Evolutionary conservation across 2,113 vertebrate species (phyloP).

Genomic region (Meleagris gallopavo): DNA sequence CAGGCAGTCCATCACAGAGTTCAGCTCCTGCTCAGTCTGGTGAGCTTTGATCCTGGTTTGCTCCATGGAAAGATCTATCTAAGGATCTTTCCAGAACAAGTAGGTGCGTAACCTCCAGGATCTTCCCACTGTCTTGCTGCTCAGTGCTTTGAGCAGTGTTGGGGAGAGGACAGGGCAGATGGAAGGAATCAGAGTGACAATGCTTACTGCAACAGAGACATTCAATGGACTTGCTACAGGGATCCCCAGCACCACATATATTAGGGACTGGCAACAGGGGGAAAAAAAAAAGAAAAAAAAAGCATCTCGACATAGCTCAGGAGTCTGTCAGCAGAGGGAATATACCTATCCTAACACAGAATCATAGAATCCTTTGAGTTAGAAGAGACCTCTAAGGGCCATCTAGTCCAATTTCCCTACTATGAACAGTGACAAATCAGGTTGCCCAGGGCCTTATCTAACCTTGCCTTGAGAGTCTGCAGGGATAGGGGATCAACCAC

Average conservation of each 20-base stretch:
- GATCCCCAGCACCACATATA: not conserved
- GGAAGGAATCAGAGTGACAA: not conserved
- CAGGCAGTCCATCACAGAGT: not conserved
- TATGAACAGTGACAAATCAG: too few relatives aligned
- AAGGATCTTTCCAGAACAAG: not conserved
- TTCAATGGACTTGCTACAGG: not conserved
- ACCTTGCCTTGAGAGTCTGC: too few relatives aligned
- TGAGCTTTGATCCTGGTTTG: not conserved
- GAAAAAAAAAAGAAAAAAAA: not conserved
- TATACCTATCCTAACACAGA: not conserved
- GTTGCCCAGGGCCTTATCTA: too few relatives aligned
- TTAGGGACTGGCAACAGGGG: not conserved
- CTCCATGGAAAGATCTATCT: not conserved
- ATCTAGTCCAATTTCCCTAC: too few relatives aligned
- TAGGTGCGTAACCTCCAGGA: not conserved
- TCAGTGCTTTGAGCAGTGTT: not conserved
- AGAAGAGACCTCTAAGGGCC: too few relatives aligned
- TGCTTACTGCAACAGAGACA: accelerated
- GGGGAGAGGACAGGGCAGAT: not conserved
- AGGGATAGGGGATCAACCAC: too few relatives aligned
- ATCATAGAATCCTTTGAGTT: too few relatives aligned
- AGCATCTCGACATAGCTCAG: not conserved
- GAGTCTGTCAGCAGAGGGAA: not conserved
- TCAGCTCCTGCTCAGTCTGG: not conserved
- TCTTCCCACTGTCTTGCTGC: not conserved